Evolutionary conservation across 2,113 vertebrate species (phyloP), one percentile per base, ranked within the genome.

Genomic region (Speoplatyrhinus poulsoni): DNA sequence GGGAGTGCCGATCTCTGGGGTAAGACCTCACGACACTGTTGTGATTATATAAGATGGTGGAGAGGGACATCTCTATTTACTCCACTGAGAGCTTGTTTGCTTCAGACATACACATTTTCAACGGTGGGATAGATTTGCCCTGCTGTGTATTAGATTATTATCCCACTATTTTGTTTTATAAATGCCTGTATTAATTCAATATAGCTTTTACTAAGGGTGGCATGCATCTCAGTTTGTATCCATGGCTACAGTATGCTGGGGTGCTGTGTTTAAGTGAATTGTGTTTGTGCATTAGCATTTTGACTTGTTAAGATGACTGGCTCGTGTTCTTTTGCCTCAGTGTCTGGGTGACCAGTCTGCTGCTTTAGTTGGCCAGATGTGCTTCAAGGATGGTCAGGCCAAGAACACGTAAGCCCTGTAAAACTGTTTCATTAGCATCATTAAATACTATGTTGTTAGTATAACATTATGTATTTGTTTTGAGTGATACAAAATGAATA

Each of bases 261-360:
- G 47, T 32, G 49, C 19, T 16, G 60, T 62, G 41, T 12, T 6
- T 56, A n/a, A 9, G 19, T 56, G 54, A 19, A 17, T 9, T 53
- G n/a, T 62, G 10, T 48, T 46, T 59, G 17, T 41, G 50, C 60
- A n/a, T 26, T 26, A 33, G 32, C n/a, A 2, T 9, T n/a, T 16
- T 26, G 26, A 26, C 15, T 19, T 12, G 3, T 49, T 12, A 11
- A 58, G 4, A 12, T 50, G 12, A 26, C 33, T 11, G 19, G 12
- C 12, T 26, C 62, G 2, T 70, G 54, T 66, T n/a, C 7, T 47
- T 33, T 46, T 74, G 11, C 80, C 75, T n/a, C 87, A 99, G 98
- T 99, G 97, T 89, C 91, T 99, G 56, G 98, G 98, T n/a, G 98
- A 99, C 87, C 98, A 99, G 64, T 97, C 95, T 57, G 97, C 98